phyloP scores from a whole-genome alignment of 2,888 invertebrate genomes.

The Operophtera brumata region DNA sequence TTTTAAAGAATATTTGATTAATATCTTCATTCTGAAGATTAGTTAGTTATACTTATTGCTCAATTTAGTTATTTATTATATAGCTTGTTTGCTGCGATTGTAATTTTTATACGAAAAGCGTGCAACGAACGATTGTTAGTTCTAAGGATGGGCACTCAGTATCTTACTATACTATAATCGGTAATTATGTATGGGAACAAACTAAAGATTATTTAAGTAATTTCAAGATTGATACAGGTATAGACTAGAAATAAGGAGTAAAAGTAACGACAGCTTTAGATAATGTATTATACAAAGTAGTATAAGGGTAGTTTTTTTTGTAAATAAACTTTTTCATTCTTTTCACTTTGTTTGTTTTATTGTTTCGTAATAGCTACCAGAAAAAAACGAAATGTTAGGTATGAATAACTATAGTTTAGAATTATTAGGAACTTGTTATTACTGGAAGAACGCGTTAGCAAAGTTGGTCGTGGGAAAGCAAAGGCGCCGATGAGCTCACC shows the following conservation, averaged over 20 bases:
- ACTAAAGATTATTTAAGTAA: too few species aligned
- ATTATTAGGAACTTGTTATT: too few species aligned
- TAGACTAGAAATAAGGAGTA: background rate
- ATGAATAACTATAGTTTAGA: too few species aligned
- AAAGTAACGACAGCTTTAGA: background rate
- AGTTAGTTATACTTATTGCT: constrained; percentile 6
- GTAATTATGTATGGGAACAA: background rate
- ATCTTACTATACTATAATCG: background rate
- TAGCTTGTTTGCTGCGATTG: background rate
- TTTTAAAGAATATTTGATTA: too few species aligned
- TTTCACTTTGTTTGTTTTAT: background rate
- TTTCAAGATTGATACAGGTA: constrained; percentile 9
- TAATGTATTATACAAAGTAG: background rate
- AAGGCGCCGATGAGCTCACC: too few species aligned
- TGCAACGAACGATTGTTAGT: background rate
- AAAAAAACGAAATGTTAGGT: background rate
- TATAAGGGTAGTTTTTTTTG: background rate
- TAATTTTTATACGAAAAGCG: too few species aligned
- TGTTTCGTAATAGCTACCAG: background rate
- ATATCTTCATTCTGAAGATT: background rate
- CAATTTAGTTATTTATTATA: constrained; percentile 51
- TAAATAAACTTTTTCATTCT: constrained; percentile 16
- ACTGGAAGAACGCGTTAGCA: too few species aligned
- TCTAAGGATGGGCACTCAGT: background rate
- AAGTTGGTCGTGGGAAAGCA: too few species aligned